A percentile compares a stretch with the other conserved stretches of the same genome.
Conservation (phyloP, 1,140 invertebrate species). For the Drosophila orena region DNA sequence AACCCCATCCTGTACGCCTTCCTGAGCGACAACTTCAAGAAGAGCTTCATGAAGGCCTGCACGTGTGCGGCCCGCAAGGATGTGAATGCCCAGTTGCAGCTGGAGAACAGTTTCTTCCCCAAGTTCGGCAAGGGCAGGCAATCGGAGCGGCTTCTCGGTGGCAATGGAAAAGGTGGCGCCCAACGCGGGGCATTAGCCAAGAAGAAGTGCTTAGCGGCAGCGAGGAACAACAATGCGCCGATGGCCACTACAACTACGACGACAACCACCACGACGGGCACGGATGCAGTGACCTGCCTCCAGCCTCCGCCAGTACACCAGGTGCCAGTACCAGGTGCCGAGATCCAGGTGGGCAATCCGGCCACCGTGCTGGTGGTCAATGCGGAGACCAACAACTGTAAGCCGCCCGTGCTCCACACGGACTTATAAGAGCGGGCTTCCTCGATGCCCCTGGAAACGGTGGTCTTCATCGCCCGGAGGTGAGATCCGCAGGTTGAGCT, state of each 20-base stretch:
- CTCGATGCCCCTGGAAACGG: conserved; percentile 66
- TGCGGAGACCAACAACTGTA: conserved; percentile 66
- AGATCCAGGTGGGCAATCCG: conserved; percentile 14
- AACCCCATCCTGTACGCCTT: conserved; percentile 99
- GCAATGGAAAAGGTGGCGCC: conserved; percentile 25
- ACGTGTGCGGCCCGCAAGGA: conserved; percentile 93
- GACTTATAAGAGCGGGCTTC: conserved; percentile 78
- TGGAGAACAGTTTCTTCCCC: conserved; percentile 96
- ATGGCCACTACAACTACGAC: conserved; percentile 67
- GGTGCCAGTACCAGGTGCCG: conserved; percentile 4
- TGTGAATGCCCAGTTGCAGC: conserved; percentile 93
- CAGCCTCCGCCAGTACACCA: conserved; percentile 42
- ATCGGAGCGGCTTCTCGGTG: conserved; percentile 68
- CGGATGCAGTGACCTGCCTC: conserved; percentile 58
- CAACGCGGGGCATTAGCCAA: conserved; percentile 33
- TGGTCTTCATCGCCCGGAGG: conserved; percentile 72
- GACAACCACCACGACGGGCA: conserved; percentile 58
- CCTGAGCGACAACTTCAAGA: conserved; percentile 97
- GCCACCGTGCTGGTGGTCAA: conserved; percentile 55
- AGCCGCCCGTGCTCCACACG: conserved; percentile 77
- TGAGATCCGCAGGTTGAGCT: conserved; percentile 48
- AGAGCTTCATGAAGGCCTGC: conserved; percentile 96
- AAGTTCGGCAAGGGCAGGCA: conserved; percentile 84
- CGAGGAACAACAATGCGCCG: conserved; percentile 64
- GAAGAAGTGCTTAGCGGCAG: conserved; percentile 39